Base-by-base conservation (phyloP, 2,888 invertebrate genomes). In the Melanargia galathea region DNA sequence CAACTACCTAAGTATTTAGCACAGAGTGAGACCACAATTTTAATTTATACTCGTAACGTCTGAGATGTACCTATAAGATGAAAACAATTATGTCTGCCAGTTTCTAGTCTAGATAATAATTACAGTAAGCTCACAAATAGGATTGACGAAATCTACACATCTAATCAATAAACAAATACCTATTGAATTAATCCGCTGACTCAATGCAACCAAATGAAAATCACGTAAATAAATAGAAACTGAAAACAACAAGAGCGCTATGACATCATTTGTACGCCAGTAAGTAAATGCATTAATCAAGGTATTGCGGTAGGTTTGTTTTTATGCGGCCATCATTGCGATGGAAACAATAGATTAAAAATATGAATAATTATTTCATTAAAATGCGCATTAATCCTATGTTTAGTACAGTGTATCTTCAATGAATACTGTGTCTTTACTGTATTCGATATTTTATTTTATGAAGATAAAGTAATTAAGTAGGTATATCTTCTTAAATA, bases 231-330 rank as follows among this genome's bases (percentile, higher is more conserved):
- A 24, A 48, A 35, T 0, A 13, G 6, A 30, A 30, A 30, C 30
- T n/a, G n/a, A 4, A 30, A 30, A 38, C 13, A 11, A 43, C 16
- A 49, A 49, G 16, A 16, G 33, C 3, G 30, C 20, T 8, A 13
- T 46, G 45, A 57, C 45, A 20, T 45, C 26, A 38, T 45, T 18
- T n/a, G 30, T 30, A 30, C 56, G 43, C 45, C 24, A 56, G 26
- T 26, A 30, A 56, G 26, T 26, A 30, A 45, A 18, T 33, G 13
- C 38, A 10, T 38, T 54, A 30, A 54, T 38, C 54, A 22, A 38
- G 13, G 22, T 8, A 38, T 54, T 54, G 54, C n/a, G 38, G 22
- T 54, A 38, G 38, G 38, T 54, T 54, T 20, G 11, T 38, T 35
- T 35, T 54, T 38, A 22, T 38, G n/a, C 35, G 22, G 24, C 22